Evolutionary conservation across 2,113 vertebrate genomes (phyloP).

Genomic region (Myanophis thanlyinensis): DNA sequence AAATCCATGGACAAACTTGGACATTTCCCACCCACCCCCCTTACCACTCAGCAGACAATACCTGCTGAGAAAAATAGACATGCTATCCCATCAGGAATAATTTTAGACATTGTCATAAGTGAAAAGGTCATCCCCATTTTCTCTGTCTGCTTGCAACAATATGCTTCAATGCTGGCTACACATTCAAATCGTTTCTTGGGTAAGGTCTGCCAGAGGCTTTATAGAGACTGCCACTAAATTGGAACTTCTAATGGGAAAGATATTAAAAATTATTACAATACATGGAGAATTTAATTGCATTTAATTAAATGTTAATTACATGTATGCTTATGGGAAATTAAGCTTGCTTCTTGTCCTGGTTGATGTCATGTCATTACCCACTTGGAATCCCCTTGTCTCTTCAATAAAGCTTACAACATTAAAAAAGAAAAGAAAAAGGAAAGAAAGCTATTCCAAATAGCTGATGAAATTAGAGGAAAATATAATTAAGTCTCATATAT

Average conservation of each 20-base stretch:
- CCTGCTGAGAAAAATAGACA: background rate
- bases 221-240: background rate
- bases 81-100: background rate
- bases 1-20: background rate
- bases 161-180: background rate
- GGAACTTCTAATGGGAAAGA: background rate
- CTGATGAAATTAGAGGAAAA: background rate
- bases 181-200: background rate
- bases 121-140: background rate
- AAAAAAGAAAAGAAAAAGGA: background rate
- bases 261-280: background rate
- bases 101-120: background rate
- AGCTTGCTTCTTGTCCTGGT: background rate
- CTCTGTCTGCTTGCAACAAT: background rate
- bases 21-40: background rate
- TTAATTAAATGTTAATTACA: background rate
- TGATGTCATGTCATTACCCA: background rate
- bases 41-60: background rate
- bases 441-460: background rate
- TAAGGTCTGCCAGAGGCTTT: background rate
- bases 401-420: background rate
- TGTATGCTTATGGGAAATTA: background rate
- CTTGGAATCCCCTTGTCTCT: background rate
- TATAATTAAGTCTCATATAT: background rate
- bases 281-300: background rate